Evolutionary conservation across 2,113 vertebrate species (phyloP).

Genomic region (Dermatemys mawii): DNA sequence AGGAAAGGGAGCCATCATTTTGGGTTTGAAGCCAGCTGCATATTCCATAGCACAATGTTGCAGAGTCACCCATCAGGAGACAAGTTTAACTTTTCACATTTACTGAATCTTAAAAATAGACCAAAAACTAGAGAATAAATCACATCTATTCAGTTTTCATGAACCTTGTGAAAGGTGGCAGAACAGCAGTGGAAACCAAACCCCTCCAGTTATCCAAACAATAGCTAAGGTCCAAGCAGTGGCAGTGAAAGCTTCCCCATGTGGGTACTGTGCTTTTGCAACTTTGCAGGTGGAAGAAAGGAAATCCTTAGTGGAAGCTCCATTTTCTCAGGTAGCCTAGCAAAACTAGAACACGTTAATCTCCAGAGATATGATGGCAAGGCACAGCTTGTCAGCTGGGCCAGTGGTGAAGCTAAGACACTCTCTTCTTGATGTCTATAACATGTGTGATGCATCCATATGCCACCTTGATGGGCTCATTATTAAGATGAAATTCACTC

Average conservation of each 20-base stretch:
- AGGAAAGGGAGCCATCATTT: neutral
- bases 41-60: neutral
- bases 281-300: neutral
- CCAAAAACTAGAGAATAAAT: neutral
- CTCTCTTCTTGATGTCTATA: neutral
- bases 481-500: neutral
- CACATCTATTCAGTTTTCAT: neutral
- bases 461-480: accelerated
- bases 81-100: neutral
- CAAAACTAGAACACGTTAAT: neutral
- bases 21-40: neutral
- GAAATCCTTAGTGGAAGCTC: neutral
- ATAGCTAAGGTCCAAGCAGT: neutral
- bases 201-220: neutral
- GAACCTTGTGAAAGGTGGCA: neutral
- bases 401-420: neutral
- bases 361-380: neutral
- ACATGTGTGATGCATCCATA: neutral
- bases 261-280: neutral
- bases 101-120: neutral
- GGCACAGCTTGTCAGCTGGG: neutral
- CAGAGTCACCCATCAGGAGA: neutral
- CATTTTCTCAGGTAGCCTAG: neutral
- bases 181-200: neutral
- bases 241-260: neutral